Percentiles rank a stretch among this genome's conserved stretches.
Conservation (phyloP, 2,888 invertebrate genomes). For the Cyclophora albipunctata region DNA sequence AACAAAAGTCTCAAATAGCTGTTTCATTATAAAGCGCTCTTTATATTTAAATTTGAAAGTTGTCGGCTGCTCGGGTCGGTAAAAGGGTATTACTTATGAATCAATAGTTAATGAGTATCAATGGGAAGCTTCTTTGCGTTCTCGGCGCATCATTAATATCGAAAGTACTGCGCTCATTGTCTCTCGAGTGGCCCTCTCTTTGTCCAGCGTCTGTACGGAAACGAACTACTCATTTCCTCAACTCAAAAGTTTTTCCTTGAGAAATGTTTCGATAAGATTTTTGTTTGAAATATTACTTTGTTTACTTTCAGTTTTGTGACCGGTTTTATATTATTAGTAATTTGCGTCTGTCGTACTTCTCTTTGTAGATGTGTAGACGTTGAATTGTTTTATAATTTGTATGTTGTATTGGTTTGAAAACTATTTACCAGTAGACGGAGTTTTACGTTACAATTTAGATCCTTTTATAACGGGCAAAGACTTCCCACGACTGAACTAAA, state of each 20-base stretch:
- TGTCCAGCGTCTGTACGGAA: slow-evolving; percentile 56
- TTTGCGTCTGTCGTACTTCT: too few species aligned
- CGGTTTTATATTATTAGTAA: too few species aligned
- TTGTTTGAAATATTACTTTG: slow-evolving; percentile 17
- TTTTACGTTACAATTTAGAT: too few species aligned
- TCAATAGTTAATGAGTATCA: slow-evolving; percentile 74
- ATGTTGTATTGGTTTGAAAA: too few species aligned
- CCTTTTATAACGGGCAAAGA: too few species aligned
- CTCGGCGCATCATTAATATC: slow-evolving; percentile 72
- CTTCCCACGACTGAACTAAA: too few species aligned
- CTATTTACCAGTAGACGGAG: too few species aligned
- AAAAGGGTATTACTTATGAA: slow-evolving; percentile 74
- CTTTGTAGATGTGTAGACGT: too few species aligned
- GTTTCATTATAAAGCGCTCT: slow-evolving; percentile 46
- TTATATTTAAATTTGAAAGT: slow-evolving; percentile 67
- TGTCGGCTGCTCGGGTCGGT: slow-evolving; percentile 50
- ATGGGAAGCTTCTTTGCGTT: slow-evolving; percentile 69
- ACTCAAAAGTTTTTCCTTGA: slow-evolving; percentile 48
- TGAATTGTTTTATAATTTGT: too few species aligned
- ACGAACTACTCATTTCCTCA: slow-evolving; percentile 65
- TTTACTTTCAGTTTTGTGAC: too few species aligned
- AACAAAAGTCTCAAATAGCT: slow-evolving; percentile 13
- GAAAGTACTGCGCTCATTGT: slow-evolving; percentile 68
- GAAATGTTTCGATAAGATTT: slow-evolving; percentile 36
- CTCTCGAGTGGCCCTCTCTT: slow-evolving; percentile 60